phyloP scores from a whole-genome alignment of 1,140 invertebrate genomes.

The Battus philenor region DNA sequence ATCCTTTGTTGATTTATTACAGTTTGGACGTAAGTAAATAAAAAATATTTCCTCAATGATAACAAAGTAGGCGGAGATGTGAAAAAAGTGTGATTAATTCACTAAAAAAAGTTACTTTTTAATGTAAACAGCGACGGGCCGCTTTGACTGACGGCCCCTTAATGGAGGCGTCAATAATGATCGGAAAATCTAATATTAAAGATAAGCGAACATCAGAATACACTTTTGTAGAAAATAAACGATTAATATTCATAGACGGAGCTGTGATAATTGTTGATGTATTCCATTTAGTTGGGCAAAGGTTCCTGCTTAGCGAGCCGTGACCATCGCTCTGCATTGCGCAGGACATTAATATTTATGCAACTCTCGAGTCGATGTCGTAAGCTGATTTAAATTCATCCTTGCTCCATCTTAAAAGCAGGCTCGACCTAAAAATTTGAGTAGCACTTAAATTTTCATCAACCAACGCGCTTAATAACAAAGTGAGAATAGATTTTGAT shows the following conservation, averaged over 20 bases:
- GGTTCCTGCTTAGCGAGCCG: slow-evolving; percentile 42
- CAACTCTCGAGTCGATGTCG: slow-evolving; percentile 47
- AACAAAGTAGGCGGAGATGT: slow-evolving; percentile 10
- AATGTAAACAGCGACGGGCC: slow-evolving; percentile 30
- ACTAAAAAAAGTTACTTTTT: slow-evolving; percentile 15
- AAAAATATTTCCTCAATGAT: too few species aligned
- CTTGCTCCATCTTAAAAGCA: slow-evolving; percentile 47
- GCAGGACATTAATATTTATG: slow-evolving; percentile 61
- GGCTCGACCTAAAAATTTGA: slow-evolving; percentile 44
- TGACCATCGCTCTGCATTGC: slow-evolving; percentile 43
- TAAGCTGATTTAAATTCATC: slow-evolving; percentile 65
- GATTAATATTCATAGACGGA: slow-evolving; percentile 15
- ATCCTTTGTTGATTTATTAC: too few species aligned
- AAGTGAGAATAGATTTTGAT: slow-evolving; percentile 32
- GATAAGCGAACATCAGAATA: slow-evolving; percentile 17
- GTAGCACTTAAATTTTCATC: slow-evolving; percentile 45
- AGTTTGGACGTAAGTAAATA: too few species aligned
- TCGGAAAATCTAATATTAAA: slow-evolving; percentile 32
- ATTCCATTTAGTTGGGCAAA: too few species aligned
- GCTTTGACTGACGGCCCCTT: slow-evolving; percentile 28
- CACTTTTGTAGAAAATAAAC: slow-evolving; percentile 12
- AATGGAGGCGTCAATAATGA: slow-evolving; percentile 41
- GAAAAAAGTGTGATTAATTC: slow-evolving; percentile 15
- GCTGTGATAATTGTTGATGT: background rate
- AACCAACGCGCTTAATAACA: slow-evolving; percentile 27